Evolutionary conservation across 2,113 vertebrate genomes (phyloP).

Genomic region (Dicentrarchus labrax): DNA sequence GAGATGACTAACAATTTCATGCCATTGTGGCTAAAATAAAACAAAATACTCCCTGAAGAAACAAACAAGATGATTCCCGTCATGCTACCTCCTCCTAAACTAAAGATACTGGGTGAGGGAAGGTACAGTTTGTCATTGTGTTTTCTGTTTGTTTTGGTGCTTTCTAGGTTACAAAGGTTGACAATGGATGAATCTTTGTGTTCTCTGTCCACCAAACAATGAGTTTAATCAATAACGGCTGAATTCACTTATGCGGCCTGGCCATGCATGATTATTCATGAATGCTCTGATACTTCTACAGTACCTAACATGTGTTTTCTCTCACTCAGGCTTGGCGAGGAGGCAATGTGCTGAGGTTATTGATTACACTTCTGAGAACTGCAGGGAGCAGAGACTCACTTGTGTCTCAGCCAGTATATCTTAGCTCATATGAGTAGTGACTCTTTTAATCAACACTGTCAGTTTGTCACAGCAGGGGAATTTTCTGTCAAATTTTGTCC

Average conservation of each 20-base stretch:
- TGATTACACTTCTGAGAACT: constrained; percentile 37
- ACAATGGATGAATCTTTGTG: neutral
- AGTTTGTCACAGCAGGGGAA: constrained; percentile 27
- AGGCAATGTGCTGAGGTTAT: constrained; percentile 25
- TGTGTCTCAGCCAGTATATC: constrained; percentile 1
- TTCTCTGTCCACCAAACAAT: constrained; percentile 24
- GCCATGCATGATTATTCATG: neutral
- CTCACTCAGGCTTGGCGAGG: constrained; percentile 5
- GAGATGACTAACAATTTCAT: neutral
- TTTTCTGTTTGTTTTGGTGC: constrained; percentile 42
- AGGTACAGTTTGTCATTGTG: neutral
- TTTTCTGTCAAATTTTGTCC: constrained; percentile 17
- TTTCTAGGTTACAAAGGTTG: constrained; percentile 46
- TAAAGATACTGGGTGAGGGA: neutral
- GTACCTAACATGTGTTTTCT: constrained; percentile 51
- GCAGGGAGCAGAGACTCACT: constrained; percentile 8
- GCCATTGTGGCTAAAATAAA: neutral
- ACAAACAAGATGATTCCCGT: neutral
- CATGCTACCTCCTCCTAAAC: neutral
- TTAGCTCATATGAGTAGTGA: constrained; percentile 25
- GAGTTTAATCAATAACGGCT: constrained; percentile 9
- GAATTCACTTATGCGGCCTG: neutral
- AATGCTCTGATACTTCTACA: constrained; percentile 6
- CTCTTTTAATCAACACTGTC: constrained; percentile 23
- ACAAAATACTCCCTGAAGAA: neutral